Percentiles rank a stretch among this genome's conserved stretches.
Conservation (phyloP, 2,113 vertebrate species). For the Hypocryptadius cinnamomeus region DNA sequence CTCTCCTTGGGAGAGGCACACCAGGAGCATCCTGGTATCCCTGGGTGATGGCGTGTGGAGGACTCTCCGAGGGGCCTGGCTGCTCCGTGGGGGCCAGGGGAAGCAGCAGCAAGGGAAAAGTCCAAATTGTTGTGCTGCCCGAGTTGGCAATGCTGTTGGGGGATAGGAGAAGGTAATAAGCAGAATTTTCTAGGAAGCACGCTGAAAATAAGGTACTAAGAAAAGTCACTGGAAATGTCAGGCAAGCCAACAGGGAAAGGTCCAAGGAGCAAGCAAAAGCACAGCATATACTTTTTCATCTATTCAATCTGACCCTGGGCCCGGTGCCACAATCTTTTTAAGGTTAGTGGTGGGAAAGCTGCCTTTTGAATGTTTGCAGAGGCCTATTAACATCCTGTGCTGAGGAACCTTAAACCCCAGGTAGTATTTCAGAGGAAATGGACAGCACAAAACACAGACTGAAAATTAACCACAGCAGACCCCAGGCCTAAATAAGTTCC, state of each 20-base stretch:
- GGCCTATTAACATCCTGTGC: conserved; percentile 73
- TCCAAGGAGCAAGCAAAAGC: conserved; percentile 60
- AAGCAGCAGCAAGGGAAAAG: neutral
- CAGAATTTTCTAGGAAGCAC: conserved; percentile 63
- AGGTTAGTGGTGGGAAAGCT: conserved; percentile 69
- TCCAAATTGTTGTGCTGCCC: neutral
- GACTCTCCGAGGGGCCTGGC: rapidly evolving
- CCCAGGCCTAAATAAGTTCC: conserved; percentile 72
- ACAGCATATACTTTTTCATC: conserved; percentile 66
- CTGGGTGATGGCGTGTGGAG: rapidly evolving
- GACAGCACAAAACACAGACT: conserved; percentile 77
- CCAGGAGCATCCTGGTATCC: neutral
- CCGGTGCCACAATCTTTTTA: conserved; percentile 70
- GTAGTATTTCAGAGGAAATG: conserved; percentile 80
- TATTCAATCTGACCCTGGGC: conserved; percentile 70
- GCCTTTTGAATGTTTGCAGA: conserved; percentile 70
- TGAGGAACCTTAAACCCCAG: conserved; percentile 79
- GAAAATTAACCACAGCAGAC: conserved; percentile 77
- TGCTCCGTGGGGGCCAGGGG: neutral
- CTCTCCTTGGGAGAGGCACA: neutral
- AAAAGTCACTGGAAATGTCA: conserved; percentile 73
- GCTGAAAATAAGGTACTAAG: conserved; percentile 65
- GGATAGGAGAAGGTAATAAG: conserved; percentile 22
- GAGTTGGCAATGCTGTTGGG: neutral
- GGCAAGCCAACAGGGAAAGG: conserved; percentile 66